Percentiles rank a stretch among this genome's conserved stretches.
phyloP scores from a whole-genome alignment of 1,140 invertebrate genomes.

The Monomorium pharaonis region DNA sequence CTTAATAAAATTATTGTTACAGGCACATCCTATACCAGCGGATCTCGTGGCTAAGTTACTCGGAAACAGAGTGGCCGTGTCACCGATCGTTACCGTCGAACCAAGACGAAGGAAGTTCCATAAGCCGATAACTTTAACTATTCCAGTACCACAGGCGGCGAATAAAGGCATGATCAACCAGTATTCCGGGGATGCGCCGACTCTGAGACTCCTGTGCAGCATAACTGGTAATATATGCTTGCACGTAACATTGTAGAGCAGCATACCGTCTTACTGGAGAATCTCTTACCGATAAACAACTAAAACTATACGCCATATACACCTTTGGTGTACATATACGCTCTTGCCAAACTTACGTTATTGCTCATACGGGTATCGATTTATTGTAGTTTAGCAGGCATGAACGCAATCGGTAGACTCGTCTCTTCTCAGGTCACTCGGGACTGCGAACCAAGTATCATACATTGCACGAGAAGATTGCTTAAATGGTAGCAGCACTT shows the following conservation, averaged over 20 bases:
- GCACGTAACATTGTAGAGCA: conserved; percentile 81
- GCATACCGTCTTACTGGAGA: conserved; percentile 79
- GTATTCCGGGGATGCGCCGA: conserved; percentile 92
- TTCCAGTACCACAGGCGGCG: conserved; percentile 95
- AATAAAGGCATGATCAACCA: conserved; percentile 96
- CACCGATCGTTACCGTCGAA: conserved; percentile 98
- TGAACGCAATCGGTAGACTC: conserved; percentile 63
- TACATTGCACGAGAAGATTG: conserved; percentile 26
- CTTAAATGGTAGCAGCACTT: conserved; percentile 50
- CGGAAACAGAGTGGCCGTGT: conserved; percentile 96
- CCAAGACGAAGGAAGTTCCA: conserved; percentile 98
- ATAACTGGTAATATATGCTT: conserved; percentile 92
- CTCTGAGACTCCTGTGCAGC: conserved; percentile 95
- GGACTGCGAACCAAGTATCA: conserved; percentile 35
- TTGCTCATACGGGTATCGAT: conserved; percentile 60
- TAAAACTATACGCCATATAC: conserved; percentile 60
- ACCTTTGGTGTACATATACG: conserved; percentile 24
- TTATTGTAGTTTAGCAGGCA: conserved; percentile 70
- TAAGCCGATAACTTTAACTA: conserved; percentile 97
- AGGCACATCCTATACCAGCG: conserved; percentile 95
- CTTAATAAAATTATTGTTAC: conserved; percentile 40
- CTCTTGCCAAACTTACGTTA: conserved; percentile 56
- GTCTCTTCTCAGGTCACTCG: conserved; percentile 71
- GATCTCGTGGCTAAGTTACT: conserved; percentile 94
- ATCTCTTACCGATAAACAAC: conserved; percentile 79